Base-by-base conservation (phyloP, 2,113 vertebrate genomes). In the Oncorhynchus mykiss region DNA sequence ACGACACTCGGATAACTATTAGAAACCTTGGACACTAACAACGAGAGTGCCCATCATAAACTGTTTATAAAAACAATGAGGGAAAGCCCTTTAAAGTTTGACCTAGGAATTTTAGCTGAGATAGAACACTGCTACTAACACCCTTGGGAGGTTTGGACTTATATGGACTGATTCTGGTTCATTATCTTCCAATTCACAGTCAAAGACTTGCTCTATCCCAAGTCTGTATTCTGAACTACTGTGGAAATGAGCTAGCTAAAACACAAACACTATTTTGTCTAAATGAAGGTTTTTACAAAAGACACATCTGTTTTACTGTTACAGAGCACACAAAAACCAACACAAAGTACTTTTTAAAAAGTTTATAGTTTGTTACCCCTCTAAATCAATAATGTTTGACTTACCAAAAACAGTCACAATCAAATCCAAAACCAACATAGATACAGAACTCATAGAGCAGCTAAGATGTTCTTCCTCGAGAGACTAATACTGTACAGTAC, bases 1-100 rank as follows among this genome's bases (percentile, higher is more conserved):
- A 48, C 11, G 75, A 83, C 78, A 85, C 31, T 85, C 82, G 71
- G 85, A 84, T 84, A 86, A 8, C 20, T 16, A 3, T 83, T 85
- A 78, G 73, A 5, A 54, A 54, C 71, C 77, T 68, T 78, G 12
- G 79, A 82, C 78, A 89, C 85, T 89, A 86, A 87, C 88, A 90
- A 84, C 27, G 76, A 85, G 73, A 82, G 71, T 79, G 73, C 70
- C 82, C 77, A 84, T 84, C 85, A 76, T 76, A 86, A 84, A 90
- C 72, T 87, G 88, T 93, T 91, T 92, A 92, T 80, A 88, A 82
- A 84, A 86, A 87, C 88, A 88, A 85, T 34, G 80, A 85, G 72
- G 75, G 85, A 79, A 24, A 87, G 79, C 68, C 80, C 86, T 91
- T 88, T 87, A 27, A 90, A 86, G 86, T 80, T 65, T 49, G 39